Base-by-base conservation (phyloP, 92 coral and sea anemone species). In the Porites rus region DNA sequence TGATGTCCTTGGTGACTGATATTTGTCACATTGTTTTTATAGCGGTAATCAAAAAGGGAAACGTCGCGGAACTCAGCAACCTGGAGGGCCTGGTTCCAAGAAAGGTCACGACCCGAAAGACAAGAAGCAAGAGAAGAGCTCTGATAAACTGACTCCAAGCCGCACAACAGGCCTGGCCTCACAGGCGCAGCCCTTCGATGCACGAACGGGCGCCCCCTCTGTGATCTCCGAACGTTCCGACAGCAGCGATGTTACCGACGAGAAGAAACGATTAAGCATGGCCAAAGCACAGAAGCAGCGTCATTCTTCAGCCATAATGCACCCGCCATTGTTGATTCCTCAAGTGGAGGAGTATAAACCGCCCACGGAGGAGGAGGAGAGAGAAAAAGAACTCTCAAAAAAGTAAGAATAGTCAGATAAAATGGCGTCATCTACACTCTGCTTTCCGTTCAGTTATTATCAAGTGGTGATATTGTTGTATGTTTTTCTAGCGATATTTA, bases 201-300 rank as follows among this genome's bases (percentile, higher is more conserved):
- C 85, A 24, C 98, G 99, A 46, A 94, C 93, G n/a, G 92, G 97
- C 10, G 99, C 99, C 2, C 99, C 98, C 16, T 97, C 99, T 5
- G 98, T 90, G 13, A 92, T 97, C 69, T 97, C 99, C 10, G 99
- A 97, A 86, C 92, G 99, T 28, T 97, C 99, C 16, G 99, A 97
- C 81, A 97, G 99, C 75, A 91, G 95, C 83, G 99, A 97, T 63
- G 93, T 90, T 54, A 89, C 89, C 38, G 99, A 96, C 69, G 97
- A 93, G 7, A 93, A 89, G 70, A 95, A 97, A 79, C 84, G 94
- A 54, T 90, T 88, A 72, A 93, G 95, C 83, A 74, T 93, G 22
- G 91, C 81, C n/a, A 97, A 95, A 73, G 77, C 18, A 2, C 72
- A 86, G 53, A 95, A 76, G 60, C 98, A 94, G 79, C 93, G 99